These are phyloP conservation scores for Cenopis cana DNA, from an alignment of 2,888 invertebrate genomes.

Conservation along the genomic window DNA sequence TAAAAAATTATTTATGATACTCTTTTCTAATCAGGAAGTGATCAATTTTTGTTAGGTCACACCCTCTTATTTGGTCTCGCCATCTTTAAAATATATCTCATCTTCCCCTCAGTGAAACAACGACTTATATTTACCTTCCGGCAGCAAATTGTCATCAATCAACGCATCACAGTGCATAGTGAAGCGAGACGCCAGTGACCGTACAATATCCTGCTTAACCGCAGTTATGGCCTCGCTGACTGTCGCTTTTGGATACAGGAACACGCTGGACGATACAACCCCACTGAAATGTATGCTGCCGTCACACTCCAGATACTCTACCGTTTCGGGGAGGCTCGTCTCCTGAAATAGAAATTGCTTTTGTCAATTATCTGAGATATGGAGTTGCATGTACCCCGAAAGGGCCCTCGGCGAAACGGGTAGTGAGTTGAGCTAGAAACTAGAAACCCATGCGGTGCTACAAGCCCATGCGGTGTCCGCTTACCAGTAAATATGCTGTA, in stretches of 20 bases:
- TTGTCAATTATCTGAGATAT: background rate
- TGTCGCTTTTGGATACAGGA: constrained; percentile 90
- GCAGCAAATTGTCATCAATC: constrained; percentile 90
- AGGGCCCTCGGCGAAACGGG: no score
- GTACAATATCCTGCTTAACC: constrained; percentile 92
- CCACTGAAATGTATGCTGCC: constrained; percentile 90
- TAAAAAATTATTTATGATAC: no score
- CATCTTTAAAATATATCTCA: no score
- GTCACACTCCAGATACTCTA: constrained; percentile 84
- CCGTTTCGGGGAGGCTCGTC: constrained; percentile 74
- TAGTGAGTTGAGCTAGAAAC: no score
- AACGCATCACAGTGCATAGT: constrained; percentile 97
- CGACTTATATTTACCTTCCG: constrained; percentile 85
- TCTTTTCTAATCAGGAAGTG: no score
- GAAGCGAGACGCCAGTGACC: constrained; percentile 93
- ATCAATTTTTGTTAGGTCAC: no score
- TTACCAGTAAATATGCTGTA: no score
- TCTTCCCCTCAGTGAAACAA: no score
- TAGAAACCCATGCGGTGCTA: no score
- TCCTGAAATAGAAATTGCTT: constrained; percentile 65
- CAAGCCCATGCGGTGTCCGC: no score
- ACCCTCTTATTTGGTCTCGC: no score
- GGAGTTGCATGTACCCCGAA: no score
- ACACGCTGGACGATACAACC: constrained; percentile 90
- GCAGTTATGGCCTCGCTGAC: constrained; percentile 89